Evolutionary conservation across 1,140 invertebrate species (phyloP).

Genomic region (Drosophila guanche): DNA sequence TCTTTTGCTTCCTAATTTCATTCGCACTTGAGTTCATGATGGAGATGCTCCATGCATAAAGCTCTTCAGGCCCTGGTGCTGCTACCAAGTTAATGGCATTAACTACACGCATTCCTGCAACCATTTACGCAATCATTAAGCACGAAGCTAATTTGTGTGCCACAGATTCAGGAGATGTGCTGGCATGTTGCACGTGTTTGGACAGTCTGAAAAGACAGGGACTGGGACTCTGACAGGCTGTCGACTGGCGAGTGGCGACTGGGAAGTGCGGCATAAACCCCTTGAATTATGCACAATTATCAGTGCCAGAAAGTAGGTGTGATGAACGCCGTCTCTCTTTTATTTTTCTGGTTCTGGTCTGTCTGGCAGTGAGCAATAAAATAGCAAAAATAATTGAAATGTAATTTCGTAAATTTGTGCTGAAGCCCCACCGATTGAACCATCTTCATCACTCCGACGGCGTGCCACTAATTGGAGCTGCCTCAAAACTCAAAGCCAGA

Average conservation of each 20-base stretch:
- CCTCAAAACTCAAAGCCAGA: slow-evolving; percentile 23
- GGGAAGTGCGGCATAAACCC: slow-evolving; percentile 64
- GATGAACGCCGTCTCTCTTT: slow-evolving; percentile 58
- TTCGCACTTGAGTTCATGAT: background rate
- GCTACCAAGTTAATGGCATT: slow-evolving; percentile 66
- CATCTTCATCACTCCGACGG: slow-evolving; percentile 35
- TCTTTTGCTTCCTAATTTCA: background rate
- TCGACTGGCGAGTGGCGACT: slow-evolving; percentile 15
- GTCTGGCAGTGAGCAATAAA: slow-evolving; percentile 57
- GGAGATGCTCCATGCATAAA: too few relatives aligned
- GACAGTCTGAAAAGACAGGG: slow-evolving; percentile 39
- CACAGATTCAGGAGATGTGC: slow-evolving; percentile 53
- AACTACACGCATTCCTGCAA: slow-evolving; percentile 74
- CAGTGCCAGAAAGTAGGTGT: slow-evolving; percentile 73
- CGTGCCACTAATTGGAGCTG: slow-evolving; percentile 65
- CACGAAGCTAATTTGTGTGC: slow-evolving; percentile 78
- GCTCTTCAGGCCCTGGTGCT: background rate
- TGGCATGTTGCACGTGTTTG: slow-evolving; percentile 65
- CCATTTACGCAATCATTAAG: slow-evolving; percentile 82
- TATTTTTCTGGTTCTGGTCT: slow-evolving; percentile 4
- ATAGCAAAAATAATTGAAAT: slow-evolving; percentile 78
- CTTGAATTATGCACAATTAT: slow-evolving; percentile 81
- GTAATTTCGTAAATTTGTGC: slow-evolving; percentile 66
- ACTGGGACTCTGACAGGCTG: slow-evolving; percentile 50
- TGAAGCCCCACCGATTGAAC: slow-evolving; percentile 59